Evolutionary conservation across 2,797 vertebrate genomes (phyloP).

Genomic region (Molossus alvarezi): DNA sequence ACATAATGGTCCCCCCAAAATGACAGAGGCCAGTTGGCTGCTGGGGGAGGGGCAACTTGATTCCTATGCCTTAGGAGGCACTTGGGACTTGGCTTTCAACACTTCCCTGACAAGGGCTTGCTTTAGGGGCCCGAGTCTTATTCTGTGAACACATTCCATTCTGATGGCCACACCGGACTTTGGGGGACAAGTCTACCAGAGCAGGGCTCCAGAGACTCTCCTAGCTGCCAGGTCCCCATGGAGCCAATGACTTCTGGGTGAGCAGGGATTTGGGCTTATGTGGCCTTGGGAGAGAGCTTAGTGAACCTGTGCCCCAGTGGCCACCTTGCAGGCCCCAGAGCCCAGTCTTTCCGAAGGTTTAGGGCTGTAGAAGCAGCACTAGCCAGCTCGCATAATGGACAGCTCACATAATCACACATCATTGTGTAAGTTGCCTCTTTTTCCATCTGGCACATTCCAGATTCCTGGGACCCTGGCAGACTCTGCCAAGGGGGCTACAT

Average conservation of each 20-base stretch:
- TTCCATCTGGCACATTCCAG: neutral
- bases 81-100: neutral
- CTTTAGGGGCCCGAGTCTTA: neutral
- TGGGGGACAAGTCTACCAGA: neutral
- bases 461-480: neutral
- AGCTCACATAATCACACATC: neutral
- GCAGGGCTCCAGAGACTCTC: neutral
- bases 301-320: neutral
- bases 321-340: neutral
- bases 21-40: neutral
- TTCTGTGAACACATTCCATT: neutral
- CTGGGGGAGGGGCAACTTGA: neutral
- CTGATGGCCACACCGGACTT: neutral
- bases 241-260: neutral
- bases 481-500: neutral
- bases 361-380: neutral
- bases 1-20: neutral
- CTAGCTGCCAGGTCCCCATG: neutral
- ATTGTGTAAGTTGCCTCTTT: neutral
- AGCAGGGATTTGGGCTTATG: neutral
- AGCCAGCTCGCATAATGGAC: neutral
- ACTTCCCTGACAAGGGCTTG: neutral
- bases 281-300: neutral
- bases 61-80: neutral
- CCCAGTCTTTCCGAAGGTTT: neutral